phyloP scores from a whole-genome alignment of 1,140 invertebrate species.

The Phenacoccus solenopsis region DNA sequence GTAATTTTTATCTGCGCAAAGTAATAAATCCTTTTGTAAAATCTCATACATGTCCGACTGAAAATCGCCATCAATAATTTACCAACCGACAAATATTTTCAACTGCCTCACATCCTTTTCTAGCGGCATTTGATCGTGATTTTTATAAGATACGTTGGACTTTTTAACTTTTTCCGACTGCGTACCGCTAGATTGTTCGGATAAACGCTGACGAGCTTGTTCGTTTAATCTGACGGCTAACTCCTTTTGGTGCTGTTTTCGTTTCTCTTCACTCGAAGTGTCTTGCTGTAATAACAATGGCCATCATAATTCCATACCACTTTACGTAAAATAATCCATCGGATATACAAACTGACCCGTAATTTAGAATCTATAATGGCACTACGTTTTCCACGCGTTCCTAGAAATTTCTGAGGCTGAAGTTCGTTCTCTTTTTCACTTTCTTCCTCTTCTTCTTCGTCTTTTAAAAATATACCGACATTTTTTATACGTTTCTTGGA shows the following conservation, averaged over 20 bases:
- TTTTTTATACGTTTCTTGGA: constrained; percentile 94
- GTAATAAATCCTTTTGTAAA: not conserved
- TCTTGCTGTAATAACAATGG: constrained; percentile 47
- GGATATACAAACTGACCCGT: constrained; percentile 42
- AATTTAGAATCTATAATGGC: constrained; percentile 92
- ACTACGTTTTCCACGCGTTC: constrained; percentile 77
- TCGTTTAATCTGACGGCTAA: constrained; percentile 82
- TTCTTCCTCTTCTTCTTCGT: constrained; percentile 75
- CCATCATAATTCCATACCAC: not conserved
- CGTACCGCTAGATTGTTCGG: constrained; percentile 69
- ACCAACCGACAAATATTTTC: constrained; percentile 86
- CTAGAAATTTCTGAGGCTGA: constrained; percentile 38
- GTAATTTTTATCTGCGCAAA: constrained; percentile 80
- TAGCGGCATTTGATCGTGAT: constrained; percentile 76
- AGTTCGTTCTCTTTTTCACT: constrained; percentile 55
- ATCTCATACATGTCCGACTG: too few relatives aligned
- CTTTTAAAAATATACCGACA: constrained; percentile 90
- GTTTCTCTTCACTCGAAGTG: constrained; percentile 90
- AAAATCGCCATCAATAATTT: not conserved
- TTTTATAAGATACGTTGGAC: constrained; percentile 91
- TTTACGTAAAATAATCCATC: not conserved
- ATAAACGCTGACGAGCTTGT: constrained; percentile 78
- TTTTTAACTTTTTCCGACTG: constrained; percentile 86
- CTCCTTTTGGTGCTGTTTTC: constrained; percentile 94
- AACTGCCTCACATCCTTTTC: constrained; percentile 87